Evolutionary conservation across 2,113 vertebrate species (phyloP), one percentile per base, ranked within the genome.

Genomic region (Marmota monax): DNA sequence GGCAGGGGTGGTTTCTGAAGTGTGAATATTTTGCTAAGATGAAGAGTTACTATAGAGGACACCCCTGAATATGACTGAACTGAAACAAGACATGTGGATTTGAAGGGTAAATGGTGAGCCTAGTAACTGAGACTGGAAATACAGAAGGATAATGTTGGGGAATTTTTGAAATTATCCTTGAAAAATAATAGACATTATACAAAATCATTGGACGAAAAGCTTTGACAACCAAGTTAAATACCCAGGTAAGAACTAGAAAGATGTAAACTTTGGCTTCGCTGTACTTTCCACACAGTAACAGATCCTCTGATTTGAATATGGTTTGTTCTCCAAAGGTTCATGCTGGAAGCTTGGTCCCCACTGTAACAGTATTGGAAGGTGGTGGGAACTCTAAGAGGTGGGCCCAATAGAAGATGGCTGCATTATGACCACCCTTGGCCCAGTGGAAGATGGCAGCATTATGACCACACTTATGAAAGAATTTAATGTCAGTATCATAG

Each of bases 1-100:
- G 25, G 61, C 61, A 10, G 61, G 56, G 13, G 20, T 65, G 18
- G 18, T 17, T 92, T 84, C 42, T 80, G 18, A 88, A 84, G 32
- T 65, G 32, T 29, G 92, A 94, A 70, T 29, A 48, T n/a, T 95
- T 89, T 95, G 58, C 61, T 73, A 85, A 85, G n/a, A 88, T 82
- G 53, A 85, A 8, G 39, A 90, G 11, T 7, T 78, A 29, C 10
- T 17, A 13, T 7, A 65, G 92, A 91, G 42, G 34, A 13, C 4
- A 83, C 48, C 12, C 29, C 61, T 84, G 42, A 92, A 56, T 2
- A 56, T 93, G 42, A 23, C 83, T 92, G 51, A 77, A 69, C 37
- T 39, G 58, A 83, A 95, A 88, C 7, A 85, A 90, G 42, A 22
- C 14, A 23, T 76, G 72, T 27, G 89, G 61, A 32, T 77, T 90